Conservation (phyloP, 2,888 invertebrate genomes). For the Lasioglossum figueresi region DNA sequence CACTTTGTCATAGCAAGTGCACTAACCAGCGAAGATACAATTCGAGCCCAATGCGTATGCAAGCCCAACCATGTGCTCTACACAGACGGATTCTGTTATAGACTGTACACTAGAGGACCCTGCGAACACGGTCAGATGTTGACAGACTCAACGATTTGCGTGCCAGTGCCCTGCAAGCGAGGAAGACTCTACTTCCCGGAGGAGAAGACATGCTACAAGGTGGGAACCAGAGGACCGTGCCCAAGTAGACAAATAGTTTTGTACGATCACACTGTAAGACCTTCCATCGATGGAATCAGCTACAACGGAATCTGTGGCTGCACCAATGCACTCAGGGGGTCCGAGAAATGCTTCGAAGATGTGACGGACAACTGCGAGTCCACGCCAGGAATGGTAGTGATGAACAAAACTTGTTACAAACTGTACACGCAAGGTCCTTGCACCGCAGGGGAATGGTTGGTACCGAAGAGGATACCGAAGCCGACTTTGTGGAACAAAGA, state of each 20-base stretch:
- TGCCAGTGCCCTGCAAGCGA: slow-evolving; percentile 89
- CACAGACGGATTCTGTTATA: slow-evolving; percentile 89
- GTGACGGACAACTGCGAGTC: slow-evolving; percentile 85
- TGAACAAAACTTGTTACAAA: slow-evolving; percentile 90
- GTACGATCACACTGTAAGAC: slow-evolving; percentile 91
- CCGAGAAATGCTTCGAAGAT: slow-evolving; percentile 76
- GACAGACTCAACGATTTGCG: slow-evolving; percentile 88
- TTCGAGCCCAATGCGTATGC: slow-evolving; percentile 88
- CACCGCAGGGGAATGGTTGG: slow-evolving; percentile 89
- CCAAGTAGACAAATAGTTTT: slow-evolving; percentile 89
- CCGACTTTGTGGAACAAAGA: slow-evolving; percentile 73
- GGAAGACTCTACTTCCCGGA: slow-evolving; percentile 91
- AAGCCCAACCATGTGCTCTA: slow-evolving; percentile 88
- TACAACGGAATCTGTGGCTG: slow-evolving; percentile 94
- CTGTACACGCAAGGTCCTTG: slow-evolving; percentile 93
- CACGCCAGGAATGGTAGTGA: slow-evolving; percentile 87
- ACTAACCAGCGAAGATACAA: slow-evolving; percentile 68
- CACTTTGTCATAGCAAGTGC: slow-evolving; percentile 86
- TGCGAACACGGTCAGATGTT: slow-evolving; percentile 89
- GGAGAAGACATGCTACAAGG: slow-evolving; percentile 90
- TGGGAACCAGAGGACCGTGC: slow-evolving; percentile 92
- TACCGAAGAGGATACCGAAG: slow-evolving; percentile 85
- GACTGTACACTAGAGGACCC: slow-evolving; percentile 92
- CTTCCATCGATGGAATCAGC: slow-evolving; percentile 92
- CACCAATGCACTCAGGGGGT: slow-evolving; percentile 83